These are phyloP conservation scores for Neelides folsomi DNA, from an alignment of 2,888 invertebrate species.

Conservation along the genomic window DNA sequence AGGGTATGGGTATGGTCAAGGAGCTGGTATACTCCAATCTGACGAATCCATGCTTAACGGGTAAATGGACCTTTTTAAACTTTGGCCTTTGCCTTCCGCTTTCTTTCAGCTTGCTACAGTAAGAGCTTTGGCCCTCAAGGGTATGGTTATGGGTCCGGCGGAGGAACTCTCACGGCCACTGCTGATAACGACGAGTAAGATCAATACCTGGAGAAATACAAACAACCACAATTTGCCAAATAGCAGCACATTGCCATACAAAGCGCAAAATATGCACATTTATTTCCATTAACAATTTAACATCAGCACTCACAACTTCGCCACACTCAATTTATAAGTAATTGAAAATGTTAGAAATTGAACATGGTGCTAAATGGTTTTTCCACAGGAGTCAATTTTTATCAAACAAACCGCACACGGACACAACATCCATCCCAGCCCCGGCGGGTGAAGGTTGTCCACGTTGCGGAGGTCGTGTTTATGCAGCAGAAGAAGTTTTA, in stretches of 20 bases:
- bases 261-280: too few species aligned
- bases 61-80: constrained; percentile 45
- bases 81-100: constrained; percentile 21
- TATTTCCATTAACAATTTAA: too few species aligned
- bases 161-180: constrained; percentile 53
- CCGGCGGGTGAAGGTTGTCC: constrained; percentile 77
- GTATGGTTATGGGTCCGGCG: constrained; percentile 93
- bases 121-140: constrained; percentile 95
- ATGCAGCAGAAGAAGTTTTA: constrained; percentile 84
- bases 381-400: constrained; percentile 30
- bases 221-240: too few species aligned
- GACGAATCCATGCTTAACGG: constrained; percentile 65
- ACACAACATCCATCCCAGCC: constrained; percentile 66
- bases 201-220: not conserved
- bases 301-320: too few species aligned
- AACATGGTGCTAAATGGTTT: too few species aligned
- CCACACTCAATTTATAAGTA: not conserved
- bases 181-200: constrained; percentile 26
- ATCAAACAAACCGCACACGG: constrained; percentile 36
- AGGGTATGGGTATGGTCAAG: constrained; percentile 94
- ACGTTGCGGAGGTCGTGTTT: constrained; percentile 77
- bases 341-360: too few species aligned
- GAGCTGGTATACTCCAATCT: constrained; percentile 83
- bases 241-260: too few species aligned
- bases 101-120: constrained; percentile 71